Evolutionary conservation across 1,140 invertebrate genomes (phyloP), one percentile per base, ranked within the genome.

Genomic region (Plodia interpunctella): DNA sequence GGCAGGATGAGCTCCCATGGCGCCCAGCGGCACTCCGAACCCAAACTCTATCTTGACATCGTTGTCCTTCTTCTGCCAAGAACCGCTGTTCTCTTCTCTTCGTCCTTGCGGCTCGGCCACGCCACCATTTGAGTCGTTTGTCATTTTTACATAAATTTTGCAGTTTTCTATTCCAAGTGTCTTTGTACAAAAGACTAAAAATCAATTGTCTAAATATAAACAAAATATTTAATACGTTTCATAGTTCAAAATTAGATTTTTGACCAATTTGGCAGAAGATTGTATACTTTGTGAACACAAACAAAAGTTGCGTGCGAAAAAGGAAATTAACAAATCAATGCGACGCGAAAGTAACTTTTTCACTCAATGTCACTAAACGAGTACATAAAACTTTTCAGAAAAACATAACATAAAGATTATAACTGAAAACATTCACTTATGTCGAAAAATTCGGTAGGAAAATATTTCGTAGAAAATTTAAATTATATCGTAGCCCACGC

Each of bases 11-110:
- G 87, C 81, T 0, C 73, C 78, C 87, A 89, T 87, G 2, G 83
- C 69, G 5, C 86, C 86, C 2, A 88, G 62, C 0, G 83, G 84
- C 50, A 87, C 76, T 13, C 82, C 81, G 52, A 88, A 87, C 3
- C 82, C 81, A 10, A 88, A 81, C 68, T 88, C 86, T 13, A 89
- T 83, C 63, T 88, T 87, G 21, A 89, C 56, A 32, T 89, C 79
- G 38, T 85, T 77, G 0, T 76, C 51, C 6, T 71, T 59, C 28
- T 80, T 55, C 51, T 67, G 72, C 83, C 81, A 84, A 13, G 78
- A 76, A 2, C 78, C 72, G 2, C 64, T 62, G 0, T 59, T 54
- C n/a, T n/a, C n/a, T n/a, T n/a, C n/a, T n/a, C n/a, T n/a, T n/a
- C n/a, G n/a, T 5, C 32, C 25, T 13, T 65, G 49, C 28, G 65